A percentile compares a stretch with the other conserved stretches of the same genome.
Conservation (phyloP, 2,113 vertebrate genomes). For the Lynx canadensis region DNA sequence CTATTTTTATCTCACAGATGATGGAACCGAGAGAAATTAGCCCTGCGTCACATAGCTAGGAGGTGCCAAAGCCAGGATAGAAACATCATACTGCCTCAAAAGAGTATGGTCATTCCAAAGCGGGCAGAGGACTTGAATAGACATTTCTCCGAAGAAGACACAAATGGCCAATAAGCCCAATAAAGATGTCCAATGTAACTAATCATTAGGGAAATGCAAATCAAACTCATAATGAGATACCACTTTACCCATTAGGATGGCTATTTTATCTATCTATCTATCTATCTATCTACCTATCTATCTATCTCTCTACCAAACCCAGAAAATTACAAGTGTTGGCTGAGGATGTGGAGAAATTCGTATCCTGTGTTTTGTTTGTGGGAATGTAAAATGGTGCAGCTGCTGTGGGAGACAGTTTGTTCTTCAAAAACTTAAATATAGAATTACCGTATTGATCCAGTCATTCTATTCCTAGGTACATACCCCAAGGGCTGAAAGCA, state of each 20-base stretch:
- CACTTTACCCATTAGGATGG: not conserved
- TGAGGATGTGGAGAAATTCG: not conserved
- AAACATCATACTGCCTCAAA: not conserved
- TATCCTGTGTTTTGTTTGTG: not conserved
- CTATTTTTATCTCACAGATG: not conserved
- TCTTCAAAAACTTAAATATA: not conserved
- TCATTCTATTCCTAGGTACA: not conserved
- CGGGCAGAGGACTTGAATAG: not conserved
- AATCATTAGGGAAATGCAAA: not conserved
- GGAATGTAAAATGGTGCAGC: not conserved
- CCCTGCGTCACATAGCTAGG: not conserved
- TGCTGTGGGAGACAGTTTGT: not conserved
- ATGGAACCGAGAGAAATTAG: not conserved
- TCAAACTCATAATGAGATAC: not conserved
- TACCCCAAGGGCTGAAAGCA: not conserved
- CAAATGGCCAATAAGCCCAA: not conserved
- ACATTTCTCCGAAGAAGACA: not conserved
- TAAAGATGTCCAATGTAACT: not conserved
- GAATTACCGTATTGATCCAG: not conserved
- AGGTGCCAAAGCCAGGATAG: not conserved
- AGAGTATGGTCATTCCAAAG: not conserved
- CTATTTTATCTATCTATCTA: too few relatives aligned
- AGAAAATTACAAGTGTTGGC: not conserved
- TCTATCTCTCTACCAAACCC: too few relatives aligned
- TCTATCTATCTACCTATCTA: too few relatives aligned